Evolutionary conservation across 2,888 invertebrate genomes (phyloP).

Genomic region (Deroplatys truncata): DNA sequence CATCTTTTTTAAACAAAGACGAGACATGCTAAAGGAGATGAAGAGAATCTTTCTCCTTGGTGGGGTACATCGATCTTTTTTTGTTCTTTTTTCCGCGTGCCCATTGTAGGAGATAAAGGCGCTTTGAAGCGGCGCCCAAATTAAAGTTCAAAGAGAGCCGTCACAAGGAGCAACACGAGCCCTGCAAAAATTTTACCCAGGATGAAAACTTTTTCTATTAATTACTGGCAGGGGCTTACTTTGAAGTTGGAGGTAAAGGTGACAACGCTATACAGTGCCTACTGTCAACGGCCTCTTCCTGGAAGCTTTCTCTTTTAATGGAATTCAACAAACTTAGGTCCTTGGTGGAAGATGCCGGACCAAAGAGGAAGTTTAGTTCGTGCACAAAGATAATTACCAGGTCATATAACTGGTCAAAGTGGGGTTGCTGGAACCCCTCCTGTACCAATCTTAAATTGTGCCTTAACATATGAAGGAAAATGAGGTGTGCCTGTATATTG

Average conservation of each 20-base stretch:
- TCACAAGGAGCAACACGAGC: not conserved
- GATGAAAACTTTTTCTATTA: not conserved
- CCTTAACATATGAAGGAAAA: too few relatives aligned
- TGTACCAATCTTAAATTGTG: too few relatives aligned
- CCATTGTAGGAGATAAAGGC: not conserved
- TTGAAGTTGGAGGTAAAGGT: not conserved
- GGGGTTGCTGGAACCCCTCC: too few relatives aligned
- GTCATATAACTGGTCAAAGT: too few relatives aligned
- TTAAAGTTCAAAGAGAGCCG: not conserved
- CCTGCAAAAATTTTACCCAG: not conserved
- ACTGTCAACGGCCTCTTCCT: not conserved
- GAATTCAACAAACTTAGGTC: too few relatives aligned
- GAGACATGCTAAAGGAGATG: not conserved
- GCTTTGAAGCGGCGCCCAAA: not conserved
- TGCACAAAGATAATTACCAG: too few relatives aligned
- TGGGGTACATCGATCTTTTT: not conserved
- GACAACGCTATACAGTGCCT: not conserved
- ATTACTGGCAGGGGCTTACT: not conserved
- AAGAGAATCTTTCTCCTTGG: not conserved
- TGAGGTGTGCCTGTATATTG: too few relatives aligned
- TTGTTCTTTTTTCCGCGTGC: not conserved
- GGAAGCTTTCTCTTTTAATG: not conserved
- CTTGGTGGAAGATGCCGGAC: too few relatives aligned
- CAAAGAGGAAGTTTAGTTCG: too few relatives aligned
- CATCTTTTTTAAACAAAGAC: not conserved